Evolutionary conservation across 1,140 invertebrate species (phyloP).

Genomic region (Metopolophium dirhodum): DNA sequence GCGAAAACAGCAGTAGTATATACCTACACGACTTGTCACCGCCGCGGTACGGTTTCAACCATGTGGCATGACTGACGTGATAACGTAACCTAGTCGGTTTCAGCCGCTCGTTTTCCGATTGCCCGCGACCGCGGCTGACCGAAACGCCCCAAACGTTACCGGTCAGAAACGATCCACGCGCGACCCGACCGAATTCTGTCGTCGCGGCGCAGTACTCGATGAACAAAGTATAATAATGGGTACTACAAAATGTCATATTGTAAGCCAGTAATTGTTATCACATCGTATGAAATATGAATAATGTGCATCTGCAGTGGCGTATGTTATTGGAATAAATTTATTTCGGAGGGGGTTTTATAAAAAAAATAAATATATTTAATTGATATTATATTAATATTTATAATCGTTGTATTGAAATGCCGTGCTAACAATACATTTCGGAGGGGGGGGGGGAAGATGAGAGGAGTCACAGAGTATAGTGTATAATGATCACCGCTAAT

Average conservation of each 20-base stretch:
- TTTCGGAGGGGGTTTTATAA: too few species aligned
- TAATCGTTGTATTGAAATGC: too few species aligned
- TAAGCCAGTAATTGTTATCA: background rate
- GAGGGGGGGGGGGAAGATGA: too few species aligned
- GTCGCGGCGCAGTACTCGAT: background rate
- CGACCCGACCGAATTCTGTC: background rate
- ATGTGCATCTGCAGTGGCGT: too few species aligned
- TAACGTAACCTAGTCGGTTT: background rate
- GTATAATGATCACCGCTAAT: too few species aligned
- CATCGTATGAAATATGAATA: too few species aligned
- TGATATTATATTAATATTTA: too few species aligned
- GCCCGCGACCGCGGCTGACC: background rate
- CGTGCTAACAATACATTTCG: too few species aligned
- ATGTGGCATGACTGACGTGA: background rate
- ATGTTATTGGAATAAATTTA: too few species aligned
- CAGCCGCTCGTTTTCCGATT: slow-evolving; percentile 5
- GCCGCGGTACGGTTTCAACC: background rate
- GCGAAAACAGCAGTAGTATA: background rate
- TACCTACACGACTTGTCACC: background rate
- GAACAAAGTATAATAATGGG: background rate
- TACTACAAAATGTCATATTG: background rate
- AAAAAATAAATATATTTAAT: too few species aligned
- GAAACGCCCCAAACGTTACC: slow-evolving; percentile 29
- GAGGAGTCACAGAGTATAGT: too few species aligned
- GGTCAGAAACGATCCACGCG: background rate